Evolutionary conservation across 2,888 invertebrate species (phyloP).

Genomic region (Mesorhabditis spiculigera): DNA sequence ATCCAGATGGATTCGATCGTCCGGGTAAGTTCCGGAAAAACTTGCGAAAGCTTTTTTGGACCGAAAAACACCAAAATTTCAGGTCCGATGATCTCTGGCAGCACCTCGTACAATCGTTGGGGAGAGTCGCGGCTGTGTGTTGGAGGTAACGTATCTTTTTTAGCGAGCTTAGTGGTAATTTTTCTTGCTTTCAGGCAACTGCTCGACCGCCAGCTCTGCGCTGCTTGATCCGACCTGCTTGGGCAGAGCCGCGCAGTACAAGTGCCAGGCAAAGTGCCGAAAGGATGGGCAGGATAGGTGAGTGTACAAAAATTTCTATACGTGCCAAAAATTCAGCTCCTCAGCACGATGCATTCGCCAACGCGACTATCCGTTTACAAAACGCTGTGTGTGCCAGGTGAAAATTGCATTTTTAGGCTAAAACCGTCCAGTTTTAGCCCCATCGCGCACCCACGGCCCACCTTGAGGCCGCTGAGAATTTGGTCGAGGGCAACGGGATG

Average conservation of each 20-base stretch:
- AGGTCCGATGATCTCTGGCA: conserved; percentile 15
- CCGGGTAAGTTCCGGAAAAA: conserved; percentile 6
- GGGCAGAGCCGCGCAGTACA: conserved; percentile 24
- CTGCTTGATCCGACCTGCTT: conserved; percentile 23
- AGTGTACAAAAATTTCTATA: not conserved
- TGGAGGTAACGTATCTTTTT: conserved; percentile 13
- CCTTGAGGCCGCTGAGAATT: not conserved
- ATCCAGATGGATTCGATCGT: conserved; percentile 12
- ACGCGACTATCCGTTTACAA: conserved; percentile 29
- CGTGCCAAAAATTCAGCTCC: conserved; percentile 14
- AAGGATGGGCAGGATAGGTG: conserved; percentile 22
- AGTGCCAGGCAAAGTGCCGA: conserved; percentile 26
- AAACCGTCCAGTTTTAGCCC: not conserved
- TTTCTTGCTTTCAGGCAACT: not conserved
- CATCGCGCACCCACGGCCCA: not conserved
- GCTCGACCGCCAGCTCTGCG: not conserved
- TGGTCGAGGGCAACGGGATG: not conserved
- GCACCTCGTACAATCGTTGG: conserved; percentile 1
- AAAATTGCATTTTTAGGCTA: conserved; percentile 21
- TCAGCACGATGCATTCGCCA: conserved; percentile 33
- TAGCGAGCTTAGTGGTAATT: too few relatives aligned
- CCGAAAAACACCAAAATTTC: conserved; percentile 5
- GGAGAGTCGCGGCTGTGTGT: conserved; percentile 14
- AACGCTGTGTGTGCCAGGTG: conserved; percentile 36
- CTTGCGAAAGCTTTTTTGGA: not conserved